Percentiles rank a stretch among this genome's conserved stretches.
These are phyloP conservation scores for Hedychridium roseum DNA, from an alignment of 2,888 invertebrate species.

Conservation along the genomic window DNA sequence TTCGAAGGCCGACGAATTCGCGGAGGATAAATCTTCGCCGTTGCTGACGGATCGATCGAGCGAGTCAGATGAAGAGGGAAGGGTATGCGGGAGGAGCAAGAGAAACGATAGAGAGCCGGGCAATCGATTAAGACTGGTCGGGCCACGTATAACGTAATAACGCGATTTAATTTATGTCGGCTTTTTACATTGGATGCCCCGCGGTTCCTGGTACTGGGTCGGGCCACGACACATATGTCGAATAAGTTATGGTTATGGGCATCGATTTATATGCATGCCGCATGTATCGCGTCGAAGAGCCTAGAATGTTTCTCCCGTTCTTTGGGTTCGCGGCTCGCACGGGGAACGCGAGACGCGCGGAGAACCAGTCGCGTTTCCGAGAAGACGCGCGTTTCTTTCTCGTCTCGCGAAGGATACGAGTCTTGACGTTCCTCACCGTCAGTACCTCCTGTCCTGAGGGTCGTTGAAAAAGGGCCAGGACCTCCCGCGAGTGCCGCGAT, in stretches of 20 bases:
- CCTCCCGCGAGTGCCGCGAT: too few relatives aligned
- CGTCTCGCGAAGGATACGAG: too few relatives aligned
- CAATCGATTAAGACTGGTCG: slow-evolving; percentile 39
- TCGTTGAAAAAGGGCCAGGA: too few relatives aligned
- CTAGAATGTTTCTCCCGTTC: slow-evolving; percentile 45
- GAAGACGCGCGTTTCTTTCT: too few relatives aligned
- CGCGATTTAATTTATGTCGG: slow-evolving; percentile 41
- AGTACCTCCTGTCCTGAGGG: too few relatives aligned
- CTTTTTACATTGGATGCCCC: slow-evolving; percentile 44
- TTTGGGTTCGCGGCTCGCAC: too few relatives aligned
- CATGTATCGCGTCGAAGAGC: slow-evolving; percentile 40
- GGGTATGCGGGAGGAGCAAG: neutral
- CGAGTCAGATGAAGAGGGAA: neutral
- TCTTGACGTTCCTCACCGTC: too few relatives aligned
- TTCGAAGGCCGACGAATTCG: too few relatives aligned
- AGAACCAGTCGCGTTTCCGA: too few relatives aligned
- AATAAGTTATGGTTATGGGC: slow-evolving; percentile 44
- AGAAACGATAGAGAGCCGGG: slow-evolving; percentile 11
- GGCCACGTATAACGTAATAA: slow-evolving; percentile 40
- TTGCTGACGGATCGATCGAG: too few relatives aligned
- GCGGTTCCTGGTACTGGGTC: slow-evolving; percentile 40
- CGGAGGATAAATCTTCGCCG: too few relatives aligned
- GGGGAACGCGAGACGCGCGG: too few relatives aligned
- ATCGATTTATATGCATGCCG: slow-evolving; percentile 48
- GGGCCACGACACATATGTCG: slow-evolving; percentile 33